These are phyloP conservation scores for Rynchops niger DNA, from an alignment of 2,113 vertebrate genomes.

Conservation along the genomic window DNA sequence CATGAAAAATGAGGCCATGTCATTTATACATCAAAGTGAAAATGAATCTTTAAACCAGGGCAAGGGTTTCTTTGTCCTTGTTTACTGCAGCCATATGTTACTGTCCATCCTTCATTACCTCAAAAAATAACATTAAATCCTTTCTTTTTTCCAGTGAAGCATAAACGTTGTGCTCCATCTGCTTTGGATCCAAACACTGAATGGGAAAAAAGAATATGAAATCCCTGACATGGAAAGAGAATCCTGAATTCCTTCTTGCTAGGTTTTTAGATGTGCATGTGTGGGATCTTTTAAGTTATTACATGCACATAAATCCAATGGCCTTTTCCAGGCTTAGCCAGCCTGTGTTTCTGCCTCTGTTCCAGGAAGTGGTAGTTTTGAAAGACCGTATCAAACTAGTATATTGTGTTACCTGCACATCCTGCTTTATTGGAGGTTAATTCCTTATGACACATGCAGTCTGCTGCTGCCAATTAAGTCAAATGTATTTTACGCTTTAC, in stretches of 20 bases:
- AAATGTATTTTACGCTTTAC: conserved; percentile 38
- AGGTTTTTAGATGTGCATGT: not conserved
- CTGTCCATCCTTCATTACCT: not conserved
- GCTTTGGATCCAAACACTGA: not conserved
- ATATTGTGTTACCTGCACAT: conserved; percentile 67
- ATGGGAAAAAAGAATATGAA: not conserved
- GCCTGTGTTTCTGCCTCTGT: not conserved
- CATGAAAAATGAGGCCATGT: not conserved
- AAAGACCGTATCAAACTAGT: conserved; percentile 51
- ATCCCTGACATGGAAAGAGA: not conserved
- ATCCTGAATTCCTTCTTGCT: conserved; percentile 6
- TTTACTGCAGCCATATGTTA: not conserved
- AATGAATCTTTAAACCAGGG: conserved; percentile 11
- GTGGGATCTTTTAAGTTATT: not conserved
- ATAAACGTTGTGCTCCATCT: not conserved
- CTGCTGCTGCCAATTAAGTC: conserved; percentile 26
- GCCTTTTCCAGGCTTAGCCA: conserved; percentile 14
- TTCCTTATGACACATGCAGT: conserved; percentile 45
- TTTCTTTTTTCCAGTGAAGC: not conserved
- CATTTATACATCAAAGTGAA: not conserved
- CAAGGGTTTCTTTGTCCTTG: not conserved
- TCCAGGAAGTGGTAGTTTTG: conserved; percentile 62
- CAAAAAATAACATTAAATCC: not conserved
- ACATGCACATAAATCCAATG: conserved; percentile 17
- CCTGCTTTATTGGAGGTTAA: conserved; percentile 20